A percentile compares a stretch with the other conserved stretches of the same genome.
phyloP scores from a whole-genome alignment of 2,113 vertebrate genomes.

The Myrmecophaga tridactyla region DNA sequence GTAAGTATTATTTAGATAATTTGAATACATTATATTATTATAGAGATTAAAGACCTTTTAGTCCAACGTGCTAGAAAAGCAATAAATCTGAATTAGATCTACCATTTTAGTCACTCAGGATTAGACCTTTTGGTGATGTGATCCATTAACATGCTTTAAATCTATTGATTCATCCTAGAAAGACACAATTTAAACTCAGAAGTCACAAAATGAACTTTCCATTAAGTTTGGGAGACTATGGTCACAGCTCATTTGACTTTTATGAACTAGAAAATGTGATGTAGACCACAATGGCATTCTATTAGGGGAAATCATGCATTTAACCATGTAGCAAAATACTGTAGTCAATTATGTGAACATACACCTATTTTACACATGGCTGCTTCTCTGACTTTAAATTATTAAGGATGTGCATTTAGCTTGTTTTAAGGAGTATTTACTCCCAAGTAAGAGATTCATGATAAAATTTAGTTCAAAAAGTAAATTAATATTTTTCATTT shows the following conservation, averaged over 20 bases:
- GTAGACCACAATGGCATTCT: conserved; percentile 82
- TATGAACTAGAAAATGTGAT: conserved; percentile 87
- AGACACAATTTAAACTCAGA: conserved; percentile 81
- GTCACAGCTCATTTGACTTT: conserved; percentile 87
- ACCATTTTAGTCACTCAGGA: conserved; percentile 44
- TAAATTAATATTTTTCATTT: conserved; percentile 59
- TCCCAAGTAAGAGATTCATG: conserved; percentile 53
- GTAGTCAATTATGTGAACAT: conserved; percentile 82
- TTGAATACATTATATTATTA: conserved; percentile 65
- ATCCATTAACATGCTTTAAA: conserved; percentile 78
- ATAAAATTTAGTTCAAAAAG: conserved; percentile 68
- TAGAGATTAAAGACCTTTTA: conserved; percentile 55
- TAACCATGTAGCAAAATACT: conserved; percentile 83
- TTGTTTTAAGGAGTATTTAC: conserved; percentile 81
- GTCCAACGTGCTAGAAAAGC: conserved; percentile 46
- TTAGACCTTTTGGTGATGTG: conserved; percentile 76
- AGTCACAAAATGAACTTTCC: conserved; percentile 84
- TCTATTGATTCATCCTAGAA: conserved; percentile 82
- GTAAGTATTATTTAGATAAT: conserved; percentile 39
- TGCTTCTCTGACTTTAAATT: conserved; percentile 74
- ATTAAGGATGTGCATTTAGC: conserved; percentile 74
- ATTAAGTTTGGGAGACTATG: conserved; percentile 83
- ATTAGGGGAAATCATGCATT: conserved; percentile 85
- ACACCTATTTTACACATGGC: conserved; percentile 83
- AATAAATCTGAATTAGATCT: conserved; percentile 75